Conservation (phyloP, 2,797 vertebrate genomes). For the Pelochelys cantorii region DNA sequence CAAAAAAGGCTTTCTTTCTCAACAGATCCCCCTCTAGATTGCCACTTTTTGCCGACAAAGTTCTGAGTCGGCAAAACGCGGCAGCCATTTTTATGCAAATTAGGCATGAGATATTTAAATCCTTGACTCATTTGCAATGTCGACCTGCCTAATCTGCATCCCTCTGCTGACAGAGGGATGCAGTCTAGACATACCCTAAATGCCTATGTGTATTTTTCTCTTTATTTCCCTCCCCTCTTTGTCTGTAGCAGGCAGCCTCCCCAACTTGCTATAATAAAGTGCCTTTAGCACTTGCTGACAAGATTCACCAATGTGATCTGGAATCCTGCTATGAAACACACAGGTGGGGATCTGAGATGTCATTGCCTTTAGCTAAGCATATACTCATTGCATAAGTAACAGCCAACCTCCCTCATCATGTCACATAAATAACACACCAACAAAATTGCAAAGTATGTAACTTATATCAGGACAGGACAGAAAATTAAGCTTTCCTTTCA, state of each 20-base stretch:
- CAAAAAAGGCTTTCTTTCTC: no score
- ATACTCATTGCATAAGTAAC: neutral
- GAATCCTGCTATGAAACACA: slow-evolving; percentile 7
- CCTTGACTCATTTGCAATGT: no score
- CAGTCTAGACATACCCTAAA: no score
- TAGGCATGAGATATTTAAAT: no score
- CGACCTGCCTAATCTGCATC: no score
- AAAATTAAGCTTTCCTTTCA: neutral
- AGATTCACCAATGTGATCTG: slow-evolving; percentile 27
- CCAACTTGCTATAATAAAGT: neutral
- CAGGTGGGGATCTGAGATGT: neutral
- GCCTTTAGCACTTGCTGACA: slow-evolving; percentile 7
- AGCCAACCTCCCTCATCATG: fast-evolving
- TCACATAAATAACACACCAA: neutral
- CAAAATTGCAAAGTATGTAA: neutral
- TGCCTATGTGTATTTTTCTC: neutral
- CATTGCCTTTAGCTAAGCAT: slow-evolving; percentile 12
- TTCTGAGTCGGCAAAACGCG: no score
- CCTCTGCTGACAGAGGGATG: no score
- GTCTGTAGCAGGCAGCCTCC: neutral
- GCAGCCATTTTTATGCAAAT: no score
- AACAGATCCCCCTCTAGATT: no score
- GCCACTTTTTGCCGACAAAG: no score
- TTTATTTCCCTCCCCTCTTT: neutral
- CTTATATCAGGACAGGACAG: neutral